phyloP scores from a whole-genome alignment of 2,113 vertebrate genomes.

The Phocoena sinus region DNA sequence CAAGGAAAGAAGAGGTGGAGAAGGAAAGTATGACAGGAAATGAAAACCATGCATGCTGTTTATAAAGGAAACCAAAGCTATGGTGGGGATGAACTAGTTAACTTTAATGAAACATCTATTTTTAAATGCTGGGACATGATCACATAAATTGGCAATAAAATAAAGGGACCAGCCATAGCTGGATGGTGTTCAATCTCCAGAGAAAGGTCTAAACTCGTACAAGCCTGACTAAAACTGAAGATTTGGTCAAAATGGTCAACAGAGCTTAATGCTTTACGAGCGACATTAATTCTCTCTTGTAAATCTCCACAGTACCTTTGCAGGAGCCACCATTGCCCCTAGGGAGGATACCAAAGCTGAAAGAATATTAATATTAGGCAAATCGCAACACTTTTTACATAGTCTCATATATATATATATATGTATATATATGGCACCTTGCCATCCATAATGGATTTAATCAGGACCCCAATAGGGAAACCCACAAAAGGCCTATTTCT shows the following conservation, averaged over 20 bases:
- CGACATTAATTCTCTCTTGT: conserved; percentile 53
- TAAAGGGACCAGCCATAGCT: conserved; percentile 11
- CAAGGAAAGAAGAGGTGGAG: neutral
- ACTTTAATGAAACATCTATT: conserved; percentile 61
- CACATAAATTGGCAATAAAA: conserved; percentile 48
- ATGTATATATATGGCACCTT: neutral
- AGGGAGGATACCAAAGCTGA: conserved; percentile 38
- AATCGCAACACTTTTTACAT: conserved; percentile 54
- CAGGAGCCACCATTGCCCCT: conserved; percentile 46
- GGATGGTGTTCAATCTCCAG: conserved; percentile 1
- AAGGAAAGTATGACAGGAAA: conserved; percentile 26
- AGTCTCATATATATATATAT: neutral
- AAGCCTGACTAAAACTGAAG: conserved; percentile 40
- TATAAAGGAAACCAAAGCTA: conserved; percentile 32
- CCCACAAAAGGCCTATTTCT: conserved; percentile 60
- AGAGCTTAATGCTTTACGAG: conserved; percentile 55
- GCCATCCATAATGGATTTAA: conserved; percentile 21
- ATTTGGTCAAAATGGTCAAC: conserved; percentile 73
- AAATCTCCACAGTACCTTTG: conserved; percentile 74
- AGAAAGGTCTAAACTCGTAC: conserved; percentile 47
- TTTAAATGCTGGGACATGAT: conserved; percentile 55
- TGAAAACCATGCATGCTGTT: conserved; percentile 34
- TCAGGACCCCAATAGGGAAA: conserved; percentile 31
- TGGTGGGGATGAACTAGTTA: conserved; percentile 35
- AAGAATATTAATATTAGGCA: conserved; percentile 64